phyloP scores from a whole-genome alignment of 2,888 invertebrate genomes.

The Petrolisthes manimaculis region DNA sequence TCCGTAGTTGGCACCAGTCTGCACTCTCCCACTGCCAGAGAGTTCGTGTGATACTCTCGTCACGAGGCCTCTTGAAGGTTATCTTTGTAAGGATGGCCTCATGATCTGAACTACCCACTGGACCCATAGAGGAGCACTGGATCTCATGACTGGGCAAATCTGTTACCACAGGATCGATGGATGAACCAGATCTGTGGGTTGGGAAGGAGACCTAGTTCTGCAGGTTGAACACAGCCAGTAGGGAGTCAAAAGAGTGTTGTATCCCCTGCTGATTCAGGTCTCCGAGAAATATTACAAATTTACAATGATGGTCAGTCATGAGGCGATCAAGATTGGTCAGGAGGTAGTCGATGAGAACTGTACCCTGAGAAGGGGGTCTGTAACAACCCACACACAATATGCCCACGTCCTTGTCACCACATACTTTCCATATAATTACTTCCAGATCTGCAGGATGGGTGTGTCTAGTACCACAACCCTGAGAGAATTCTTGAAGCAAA shows the following conservation, averaged over 20 bases:
- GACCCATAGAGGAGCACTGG: not conserved
- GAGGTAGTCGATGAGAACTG: not conserved
- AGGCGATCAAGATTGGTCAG: not conserved
- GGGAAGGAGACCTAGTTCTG: not conserved
- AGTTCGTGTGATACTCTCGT: not conserved
- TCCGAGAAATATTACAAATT: not conserved
- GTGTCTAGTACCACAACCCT: not conserved
- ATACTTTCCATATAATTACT: not conserved
- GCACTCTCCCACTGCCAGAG: not conserved
- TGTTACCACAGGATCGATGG: not conserved
- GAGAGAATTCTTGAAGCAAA: not conserved
- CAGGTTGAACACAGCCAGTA: constrained; percentile 1
- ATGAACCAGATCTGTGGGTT: not conserved
- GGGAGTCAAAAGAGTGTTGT: not conserved
- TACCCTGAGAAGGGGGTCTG: not conserved
- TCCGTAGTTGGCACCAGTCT: not conserved
- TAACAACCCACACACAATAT: not conserved
- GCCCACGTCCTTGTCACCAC: not conserved
- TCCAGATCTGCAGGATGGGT: not conserved
- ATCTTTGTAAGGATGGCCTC: not conserved
- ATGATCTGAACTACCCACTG: not conserved
- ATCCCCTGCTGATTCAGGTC: not conserved
- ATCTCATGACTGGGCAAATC: not conserved
- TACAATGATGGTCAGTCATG: not conserved
- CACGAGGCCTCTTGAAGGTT: not conserved